A percentile compares a stretch with the other conserved stretches of the same genome.
These are phyloP conservation scores for Cisticola juncidis DNA, from an alignment of 2,113 vertebrate genomes.

Conservation along the genomic window DNA sequence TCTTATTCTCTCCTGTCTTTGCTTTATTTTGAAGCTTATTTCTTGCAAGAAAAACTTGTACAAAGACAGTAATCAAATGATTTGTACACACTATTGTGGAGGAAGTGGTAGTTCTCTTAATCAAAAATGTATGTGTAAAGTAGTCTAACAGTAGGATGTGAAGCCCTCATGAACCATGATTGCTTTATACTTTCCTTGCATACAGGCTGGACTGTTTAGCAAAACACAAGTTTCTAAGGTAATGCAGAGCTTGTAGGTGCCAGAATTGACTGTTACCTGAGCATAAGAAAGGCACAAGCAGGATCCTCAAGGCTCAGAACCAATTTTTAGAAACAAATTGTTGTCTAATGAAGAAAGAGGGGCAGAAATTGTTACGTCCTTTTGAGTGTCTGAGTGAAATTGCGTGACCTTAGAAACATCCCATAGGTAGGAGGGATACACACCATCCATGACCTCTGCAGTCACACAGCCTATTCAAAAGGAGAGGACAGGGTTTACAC, in stretches of 20 bases:
- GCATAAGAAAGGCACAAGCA: neutral
- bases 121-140: neutral
- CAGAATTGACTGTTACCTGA: neutral
- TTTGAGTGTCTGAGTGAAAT: neutral
- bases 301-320: neutral
- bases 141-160: neutral
- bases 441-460: neutral
- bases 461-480: fast-evolving
- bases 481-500: neutral
- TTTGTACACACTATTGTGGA: neutral
- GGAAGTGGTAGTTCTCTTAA: neutral
- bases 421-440: neutral
- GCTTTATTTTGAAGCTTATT: neutral
- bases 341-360: neutral
- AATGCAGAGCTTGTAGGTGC: neutral
- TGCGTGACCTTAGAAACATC: fast-evolving
- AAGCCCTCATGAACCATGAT: neutral
- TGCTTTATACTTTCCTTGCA: neutral
- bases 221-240: neutral
- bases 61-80: neutral
- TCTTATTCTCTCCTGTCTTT: neutral
- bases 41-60: neutral
- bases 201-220: neutral
- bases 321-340: neutral
- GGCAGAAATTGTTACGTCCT: neutral